A percentile compares a stretch with the other conserved stretches of the same genome.
These are phyloP conservation scores for Onthophagus sagittarius DNA, from an alignment of 2,888 invertebrate genomes.

Conservation along the genomic window DNA sequence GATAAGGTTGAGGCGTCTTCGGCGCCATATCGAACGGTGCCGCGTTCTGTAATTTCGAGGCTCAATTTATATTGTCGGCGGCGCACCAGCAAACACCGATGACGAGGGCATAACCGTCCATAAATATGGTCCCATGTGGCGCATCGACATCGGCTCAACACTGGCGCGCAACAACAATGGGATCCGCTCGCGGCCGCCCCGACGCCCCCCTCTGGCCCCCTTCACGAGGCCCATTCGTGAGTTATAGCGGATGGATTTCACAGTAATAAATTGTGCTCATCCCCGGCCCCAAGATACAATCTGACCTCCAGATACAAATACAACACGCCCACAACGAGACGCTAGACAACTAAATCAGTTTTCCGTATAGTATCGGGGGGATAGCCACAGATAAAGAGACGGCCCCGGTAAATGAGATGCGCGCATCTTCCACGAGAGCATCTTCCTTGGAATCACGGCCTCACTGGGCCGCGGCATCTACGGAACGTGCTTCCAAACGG, in stretches of 20 bases:
- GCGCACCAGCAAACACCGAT: conserved; percentile 13
- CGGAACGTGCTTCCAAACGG: neutral
- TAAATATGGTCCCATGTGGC: conserved; percentile 23
- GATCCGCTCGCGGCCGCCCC: conserved; percentile 30
- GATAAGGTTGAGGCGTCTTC: neutral
- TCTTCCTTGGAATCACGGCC: neutral
- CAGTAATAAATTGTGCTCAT: conserved; percentile 47
- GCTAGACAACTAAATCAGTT: conserved; percentile 51
- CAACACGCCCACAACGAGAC: conserved; percentile 46
- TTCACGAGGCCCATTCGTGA: conserved; percentile 36
- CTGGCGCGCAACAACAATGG: conserved; percentile 29
- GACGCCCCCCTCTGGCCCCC: conserved; percentile 26
- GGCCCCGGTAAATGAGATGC: neutral
- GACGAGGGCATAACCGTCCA: conserved; percentile 21
- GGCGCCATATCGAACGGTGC: neutral
- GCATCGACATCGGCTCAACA: conserved; percentile 27
- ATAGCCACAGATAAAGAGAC: conserved; percentile 22
- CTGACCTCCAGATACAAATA: conserved; percentile 47
- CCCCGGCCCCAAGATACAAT: conserved; percentile 36
- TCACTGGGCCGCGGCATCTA: neutral
- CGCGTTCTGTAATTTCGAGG: conserved; percentile 2
- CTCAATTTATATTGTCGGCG: neutral
- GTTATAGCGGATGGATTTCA: conserved; percentile 47
- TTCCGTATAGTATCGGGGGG: conserved; percentile 33
- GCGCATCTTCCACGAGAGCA: neutral